Evolutionary conservation across 2,797 vertebrate species (phyloP).

Genomic region (Peromyscus aztecus): DNA sequence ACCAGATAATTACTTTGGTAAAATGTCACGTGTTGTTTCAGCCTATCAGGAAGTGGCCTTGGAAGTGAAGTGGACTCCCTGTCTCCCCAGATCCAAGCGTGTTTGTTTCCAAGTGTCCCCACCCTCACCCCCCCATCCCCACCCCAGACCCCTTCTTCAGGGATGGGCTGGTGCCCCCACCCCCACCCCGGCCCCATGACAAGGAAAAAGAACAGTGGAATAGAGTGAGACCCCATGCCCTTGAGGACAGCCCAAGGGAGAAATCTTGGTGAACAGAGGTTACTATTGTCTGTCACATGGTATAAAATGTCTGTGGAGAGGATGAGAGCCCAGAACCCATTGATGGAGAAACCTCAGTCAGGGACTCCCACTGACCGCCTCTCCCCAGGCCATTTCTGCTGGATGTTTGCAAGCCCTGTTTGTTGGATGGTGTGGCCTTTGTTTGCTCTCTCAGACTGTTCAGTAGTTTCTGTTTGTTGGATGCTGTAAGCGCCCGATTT

Average conservation of each 20-base stretch:
- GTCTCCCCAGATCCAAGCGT: not conserved
- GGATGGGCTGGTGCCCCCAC: too few species aligned
- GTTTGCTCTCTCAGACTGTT: not conserved
- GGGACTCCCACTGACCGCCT: not conserved
- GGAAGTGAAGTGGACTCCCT: not conserved
- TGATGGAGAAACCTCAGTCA: not conserved
- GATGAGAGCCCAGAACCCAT: not conserved
- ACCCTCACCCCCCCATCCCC: not conserved
- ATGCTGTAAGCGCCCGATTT: not conserved
- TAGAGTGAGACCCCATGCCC: not conserved
- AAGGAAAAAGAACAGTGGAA: not conserved
- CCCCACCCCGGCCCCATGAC: not conserved
- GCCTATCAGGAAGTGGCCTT: not conserved
- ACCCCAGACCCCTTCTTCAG: not conserved
- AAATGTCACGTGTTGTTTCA: not conserved
- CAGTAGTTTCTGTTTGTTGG: not conserved
- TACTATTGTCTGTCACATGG: not conserved
- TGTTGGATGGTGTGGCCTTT: too few species aligned
- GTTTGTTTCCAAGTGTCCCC: not conserved
- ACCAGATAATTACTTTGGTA: not conserved
- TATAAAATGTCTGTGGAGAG: not conserved
- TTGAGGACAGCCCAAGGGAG: not conserved
- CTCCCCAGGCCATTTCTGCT: not conserved
- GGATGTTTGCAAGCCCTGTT: rapidly evolving
- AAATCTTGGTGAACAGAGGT: not conserved